Percentiles rank a stretch among this genome's conserved stretches.
Conservation (phyloP, 2,113 vertebrate species). For the Gila orcuttii region DNA sequence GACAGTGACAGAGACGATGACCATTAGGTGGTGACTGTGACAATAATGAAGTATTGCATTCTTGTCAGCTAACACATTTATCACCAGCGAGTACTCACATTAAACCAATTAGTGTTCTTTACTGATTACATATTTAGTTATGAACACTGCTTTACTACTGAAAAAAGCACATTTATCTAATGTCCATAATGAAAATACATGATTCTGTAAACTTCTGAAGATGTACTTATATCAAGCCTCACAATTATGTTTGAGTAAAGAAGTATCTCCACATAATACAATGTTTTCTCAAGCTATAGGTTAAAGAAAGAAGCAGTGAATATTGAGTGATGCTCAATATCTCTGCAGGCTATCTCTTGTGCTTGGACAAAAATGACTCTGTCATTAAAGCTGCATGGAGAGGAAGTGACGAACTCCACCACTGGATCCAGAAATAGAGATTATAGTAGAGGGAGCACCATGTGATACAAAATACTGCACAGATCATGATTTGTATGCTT, state of each 20-base stretch:
- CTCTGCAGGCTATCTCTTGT: not conserved
- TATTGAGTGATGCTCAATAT: not conserved
- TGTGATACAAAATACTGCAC: not conserved
- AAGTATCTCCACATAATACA: not conserved
- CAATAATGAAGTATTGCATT: not conserved
- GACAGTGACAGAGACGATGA: no score
- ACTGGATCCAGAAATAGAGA: not conserved
- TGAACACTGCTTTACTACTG: not conserved
- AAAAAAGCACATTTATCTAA: not conserved
- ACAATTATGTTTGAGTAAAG: not conserved
- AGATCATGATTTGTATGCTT: not conserved
- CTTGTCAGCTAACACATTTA: not conserved
- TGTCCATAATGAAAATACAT: not conserved
- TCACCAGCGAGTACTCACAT: not conserved
- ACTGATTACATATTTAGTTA: not conserved
- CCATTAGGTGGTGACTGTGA: no score
- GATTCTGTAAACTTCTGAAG: not conserved
- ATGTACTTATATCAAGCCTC: not conserved
- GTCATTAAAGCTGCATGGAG: not conserved
- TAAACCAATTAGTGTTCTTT: not conserved
- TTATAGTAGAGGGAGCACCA: not conserved
- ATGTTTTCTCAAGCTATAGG: not conserved
- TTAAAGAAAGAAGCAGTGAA: not conserved
- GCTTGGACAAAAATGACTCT: not conserved
- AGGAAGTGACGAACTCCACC: not conserved